phyloP scores from a whole-genome alignment of 2,888 invertebrate species.

The Agriopis leucophaearia region DNA sequence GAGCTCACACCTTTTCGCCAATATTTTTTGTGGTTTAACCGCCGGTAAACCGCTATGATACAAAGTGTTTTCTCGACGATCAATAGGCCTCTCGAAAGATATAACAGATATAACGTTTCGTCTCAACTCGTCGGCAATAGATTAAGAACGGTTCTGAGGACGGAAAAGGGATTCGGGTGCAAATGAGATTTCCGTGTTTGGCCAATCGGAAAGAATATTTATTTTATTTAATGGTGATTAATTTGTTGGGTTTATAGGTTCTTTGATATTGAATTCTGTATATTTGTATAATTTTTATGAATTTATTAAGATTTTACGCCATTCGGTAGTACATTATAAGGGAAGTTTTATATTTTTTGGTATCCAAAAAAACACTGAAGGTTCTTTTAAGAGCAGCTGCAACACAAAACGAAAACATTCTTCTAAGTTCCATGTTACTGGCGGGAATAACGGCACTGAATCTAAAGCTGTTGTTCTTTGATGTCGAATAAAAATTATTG shows the following conservation, averaged over 20 bases:
- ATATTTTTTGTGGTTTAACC: conserved; percentile 79
- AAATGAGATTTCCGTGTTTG: conserved; percentile 59
- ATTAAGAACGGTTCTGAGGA: conserved; percentile 58
- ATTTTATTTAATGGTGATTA: conserved; percentile 26
- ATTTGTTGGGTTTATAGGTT: conserved; percentile 14
- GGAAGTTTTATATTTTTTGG: not conserved
- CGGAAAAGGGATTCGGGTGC: conserved; percentile 57
- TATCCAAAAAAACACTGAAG: not conserved
- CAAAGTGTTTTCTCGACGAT: conserved; percentile 71
- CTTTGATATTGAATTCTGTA: not conserved
- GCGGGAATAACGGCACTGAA: conserved; percentile 34
- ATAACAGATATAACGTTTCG: conserved; percentile 65
- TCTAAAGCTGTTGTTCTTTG: conserved; percentile 57
- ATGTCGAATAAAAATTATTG: conserved; percentile 74
- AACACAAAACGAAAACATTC: conserved; percentile 1
- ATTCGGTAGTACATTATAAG: too few relatives aligned
- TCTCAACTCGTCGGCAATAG: conserved; percentile 56
- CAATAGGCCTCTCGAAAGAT: conserved; percentile 68
- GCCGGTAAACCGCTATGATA: conserved; percentile 72
- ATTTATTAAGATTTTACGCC: not conserved
- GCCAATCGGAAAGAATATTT: conserved; percentile 51
- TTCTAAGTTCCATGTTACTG: conserved; percentile 29
- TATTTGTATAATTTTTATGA: not conserved
- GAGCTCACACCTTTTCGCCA: conserved; percentile 80
- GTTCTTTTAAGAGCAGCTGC: not conserved